phyloP scores from a whole-genome alignment of 2,797 vertebrate species.

The Iguana delicatissima region DNA sequence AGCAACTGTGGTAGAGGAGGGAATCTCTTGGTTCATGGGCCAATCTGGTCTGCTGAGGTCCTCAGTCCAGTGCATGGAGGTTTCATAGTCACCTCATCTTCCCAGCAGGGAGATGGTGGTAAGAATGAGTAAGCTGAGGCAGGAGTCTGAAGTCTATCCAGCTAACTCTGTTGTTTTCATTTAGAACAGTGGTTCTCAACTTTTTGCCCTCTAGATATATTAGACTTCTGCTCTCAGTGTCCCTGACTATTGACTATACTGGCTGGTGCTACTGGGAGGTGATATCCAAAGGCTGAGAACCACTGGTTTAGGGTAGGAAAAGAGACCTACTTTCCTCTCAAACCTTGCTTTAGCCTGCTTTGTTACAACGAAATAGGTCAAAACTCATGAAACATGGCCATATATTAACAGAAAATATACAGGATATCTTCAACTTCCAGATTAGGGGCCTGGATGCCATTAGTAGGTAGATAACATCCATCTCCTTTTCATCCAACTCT shows the following conservation, averaged over 20 bases:
- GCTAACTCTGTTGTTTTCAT: neutral
- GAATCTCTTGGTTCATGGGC: neutral
- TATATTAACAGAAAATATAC: neutral
- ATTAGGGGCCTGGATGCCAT: neutral
- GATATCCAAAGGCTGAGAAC: too few relatives aligned
- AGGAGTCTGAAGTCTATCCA: neutral
- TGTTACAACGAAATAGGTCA: neutral
- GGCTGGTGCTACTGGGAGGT: too few relatives aligned
- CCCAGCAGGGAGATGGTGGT: neutral
- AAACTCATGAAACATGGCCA: neutral
- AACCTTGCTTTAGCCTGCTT: neutral
- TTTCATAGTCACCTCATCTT: neutral
- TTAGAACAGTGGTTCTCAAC: too few relatives aligned
- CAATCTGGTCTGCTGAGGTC: neutral
- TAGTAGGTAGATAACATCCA: neutral
- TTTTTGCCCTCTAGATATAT: too few relatives aligned
- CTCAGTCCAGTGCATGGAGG: neutral
- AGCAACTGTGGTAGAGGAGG: neutral
- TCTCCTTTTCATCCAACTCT: neutral
- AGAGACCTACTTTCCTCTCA: neutral
- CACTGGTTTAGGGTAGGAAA: too few relatives aligned
- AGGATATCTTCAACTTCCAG: neutral
- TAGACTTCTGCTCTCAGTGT: too few relatives aligned
- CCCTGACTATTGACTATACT: too few relatives aligned
- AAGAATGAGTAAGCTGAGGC: neutral